phyloP scores from a whole-genome alignment of 2,797 vertebrate genomes.

The Artibeus jamaicensis region DNA sequence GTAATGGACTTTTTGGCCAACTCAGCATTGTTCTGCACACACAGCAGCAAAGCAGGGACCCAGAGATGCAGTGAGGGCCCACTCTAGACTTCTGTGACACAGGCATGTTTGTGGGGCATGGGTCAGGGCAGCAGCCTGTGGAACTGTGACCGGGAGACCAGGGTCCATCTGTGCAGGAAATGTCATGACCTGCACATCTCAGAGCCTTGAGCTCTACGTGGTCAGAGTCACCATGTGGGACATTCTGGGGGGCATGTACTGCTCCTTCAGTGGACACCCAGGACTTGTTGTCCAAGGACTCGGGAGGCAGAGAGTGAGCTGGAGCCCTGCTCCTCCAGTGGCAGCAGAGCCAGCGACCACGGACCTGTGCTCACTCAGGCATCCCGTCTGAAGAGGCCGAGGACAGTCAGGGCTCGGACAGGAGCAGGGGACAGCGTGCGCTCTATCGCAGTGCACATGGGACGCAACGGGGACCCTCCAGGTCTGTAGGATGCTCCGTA shows the following conservation, averaged over 20 bases:
- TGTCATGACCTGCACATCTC: not conserved
- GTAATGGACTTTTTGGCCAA: not conserved
- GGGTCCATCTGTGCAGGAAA: not conserved
- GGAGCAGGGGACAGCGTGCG: no score
- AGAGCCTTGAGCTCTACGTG: not conserved
- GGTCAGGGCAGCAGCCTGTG: not conserved
- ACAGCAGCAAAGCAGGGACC: not conserved
- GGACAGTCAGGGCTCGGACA: no score
- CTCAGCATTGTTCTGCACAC: not conserved
- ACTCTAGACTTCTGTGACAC: not conserved
- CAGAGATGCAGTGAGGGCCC: not conserved
- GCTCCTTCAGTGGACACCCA: no score
- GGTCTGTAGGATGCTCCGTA: no score
- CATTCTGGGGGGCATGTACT: not conserved
- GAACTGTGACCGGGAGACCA: not conserved
- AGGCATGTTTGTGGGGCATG: not conserved
- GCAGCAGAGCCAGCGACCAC: no score
- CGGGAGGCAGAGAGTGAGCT: no score
- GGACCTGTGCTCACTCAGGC: no score
- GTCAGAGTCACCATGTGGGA: not conserved
- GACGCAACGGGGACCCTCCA: no score
- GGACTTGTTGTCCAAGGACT: no score
- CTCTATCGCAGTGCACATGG: no score
- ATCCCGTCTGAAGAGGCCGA: no score
- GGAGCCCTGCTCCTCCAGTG: no score